Base-by-base conservation (phyloP, 2,113 vertebrate genomes). In the Tor tambroides region DNA sequence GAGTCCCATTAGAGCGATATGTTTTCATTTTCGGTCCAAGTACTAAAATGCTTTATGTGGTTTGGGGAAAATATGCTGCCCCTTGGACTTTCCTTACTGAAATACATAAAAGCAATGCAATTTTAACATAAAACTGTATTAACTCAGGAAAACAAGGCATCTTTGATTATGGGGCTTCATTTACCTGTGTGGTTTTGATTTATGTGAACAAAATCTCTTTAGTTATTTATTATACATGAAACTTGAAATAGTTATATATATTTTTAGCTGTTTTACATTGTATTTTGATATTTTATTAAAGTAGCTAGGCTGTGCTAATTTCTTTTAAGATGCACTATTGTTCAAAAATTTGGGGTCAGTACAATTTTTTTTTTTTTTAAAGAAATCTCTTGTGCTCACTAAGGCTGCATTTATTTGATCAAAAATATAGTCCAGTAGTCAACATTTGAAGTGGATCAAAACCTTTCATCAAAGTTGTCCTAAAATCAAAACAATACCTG, bases 161-260 rank as follows among this genome's bases (percentile, higher is more conserved):
- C 84, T 88, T 88, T 86, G 74, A 17, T 80, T 89, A 11, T 38
- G 6, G 9, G 79, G 84, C 46, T 86, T 74, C 21, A 83, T 86
- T 82, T 67, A 9, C 32, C 80, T 38, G 61, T 79, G 86, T 88
- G 30, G 28, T 35, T 63, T 54, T 49, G 56, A 19, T 12, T 41
- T 10, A 72, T 26, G 28, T 63, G 17, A 56, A 10, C 17, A 21
- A 43, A 49, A 6, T 32, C 28, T 35, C 28, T 72, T 46, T 43
- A 8, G 3, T 69, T 69, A 15, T 6, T 30, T 15, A 69, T 69
- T 32, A 69, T 32, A 4, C 19, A 35, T 69, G 17, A 43, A 43
- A 43, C 41, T 43, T 43, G 41, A 30, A 6, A 15, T 69, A 69
- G 65, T 32, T 69, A 35, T 15, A 35, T 15, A 67, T 32, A 17